Conservation (phyloP, 2,888 invertebrate genomes). For the Acanthosepion lycidas region DNA sequence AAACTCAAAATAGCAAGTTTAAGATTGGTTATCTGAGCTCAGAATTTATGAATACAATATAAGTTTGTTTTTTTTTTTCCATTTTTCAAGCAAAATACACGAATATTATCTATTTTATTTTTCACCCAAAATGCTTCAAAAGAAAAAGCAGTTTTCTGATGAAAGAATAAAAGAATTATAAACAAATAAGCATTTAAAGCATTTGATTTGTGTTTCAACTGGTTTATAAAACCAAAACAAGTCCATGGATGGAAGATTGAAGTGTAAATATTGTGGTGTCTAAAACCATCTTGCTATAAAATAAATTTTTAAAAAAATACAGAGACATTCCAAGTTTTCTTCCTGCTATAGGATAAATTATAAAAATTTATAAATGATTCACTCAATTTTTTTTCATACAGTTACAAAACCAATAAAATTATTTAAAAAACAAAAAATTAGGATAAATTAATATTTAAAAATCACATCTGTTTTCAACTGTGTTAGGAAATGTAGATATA, state of each 20-base stretch:
- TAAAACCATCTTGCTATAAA: not conserved
- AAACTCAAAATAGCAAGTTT: too few relatives aligned
- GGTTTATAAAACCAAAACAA: not conserved
- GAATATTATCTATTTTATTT: not conserved
- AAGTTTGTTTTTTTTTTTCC: not conserved
- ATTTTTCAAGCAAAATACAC: not conserved
- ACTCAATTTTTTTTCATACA: too few relatives aligned
- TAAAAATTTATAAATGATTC: too few relatives aligned
- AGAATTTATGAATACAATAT: not conserved
- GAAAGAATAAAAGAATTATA: not conserved
- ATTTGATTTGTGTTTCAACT: not conserved
- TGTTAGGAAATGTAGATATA: too few relatives aligned
- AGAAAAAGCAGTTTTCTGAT: not conserved
- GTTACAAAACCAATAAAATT: too few relatives aligned
- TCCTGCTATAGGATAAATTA: too few relatives aligned
- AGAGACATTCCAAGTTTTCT: too few relatives aligned
- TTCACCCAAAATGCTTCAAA: not conserved
- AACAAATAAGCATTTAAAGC: not conserved
- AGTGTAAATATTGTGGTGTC: not conserved
- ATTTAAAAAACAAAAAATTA: too few relatives aligned
- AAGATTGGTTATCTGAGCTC: not conserved
- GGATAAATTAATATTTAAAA: too few relatives aligned
- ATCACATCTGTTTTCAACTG: too few relatives aligned
- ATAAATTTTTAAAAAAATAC: too few relatives aligned
- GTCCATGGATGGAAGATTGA: not conserved